Evolutionary conservation across 2,113 vertebrate species (phyloP).

Genomic region (Paradoxurus hermaphroditus): DNA sequence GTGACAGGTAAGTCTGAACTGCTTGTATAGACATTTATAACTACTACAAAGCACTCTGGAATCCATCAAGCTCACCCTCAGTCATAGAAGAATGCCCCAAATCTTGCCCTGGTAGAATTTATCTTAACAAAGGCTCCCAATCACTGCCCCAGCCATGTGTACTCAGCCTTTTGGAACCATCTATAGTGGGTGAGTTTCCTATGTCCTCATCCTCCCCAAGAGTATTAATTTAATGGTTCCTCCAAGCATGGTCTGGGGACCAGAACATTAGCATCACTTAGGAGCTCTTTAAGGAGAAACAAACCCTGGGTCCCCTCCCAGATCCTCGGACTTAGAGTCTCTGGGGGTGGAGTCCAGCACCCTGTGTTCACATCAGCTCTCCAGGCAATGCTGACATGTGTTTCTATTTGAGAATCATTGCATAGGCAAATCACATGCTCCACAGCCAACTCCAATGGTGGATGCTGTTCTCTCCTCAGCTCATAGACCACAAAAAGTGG

Average conservation of each 20-base stretch:
- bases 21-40: neutral
- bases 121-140: neutral
- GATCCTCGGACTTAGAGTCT: neutral
- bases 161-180: neutral
- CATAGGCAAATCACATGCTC: neutral
- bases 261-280: neutral
- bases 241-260: neutral
- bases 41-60: neutral
- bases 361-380: neutral
- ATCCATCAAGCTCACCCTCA: neutral
- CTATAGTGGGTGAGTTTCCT: neutral
- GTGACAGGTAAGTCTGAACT: neutral
- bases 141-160: neutral
- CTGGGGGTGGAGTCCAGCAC: accelerated
- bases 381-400: neutral
- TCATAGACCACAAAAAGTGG: neutral
- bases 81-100: neutral
- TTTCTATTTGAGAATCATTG: neutral
- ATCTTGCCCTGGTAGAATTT: neutral
- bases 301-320: neutral
- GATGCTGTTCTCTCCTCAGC: neutral
- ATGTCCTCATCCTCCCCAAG: neutral
- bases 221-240: neutral
- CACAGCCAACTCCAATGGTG: accelerated
- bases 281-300: neutral